Percentiles rank a stretch among this genome's conserved stretches.
These are phyloP conservation scores for Lethocerus indicus DNA, from an alignment of 1,140 invertebrate genomes.

Conservation along the genomic window DNA sequence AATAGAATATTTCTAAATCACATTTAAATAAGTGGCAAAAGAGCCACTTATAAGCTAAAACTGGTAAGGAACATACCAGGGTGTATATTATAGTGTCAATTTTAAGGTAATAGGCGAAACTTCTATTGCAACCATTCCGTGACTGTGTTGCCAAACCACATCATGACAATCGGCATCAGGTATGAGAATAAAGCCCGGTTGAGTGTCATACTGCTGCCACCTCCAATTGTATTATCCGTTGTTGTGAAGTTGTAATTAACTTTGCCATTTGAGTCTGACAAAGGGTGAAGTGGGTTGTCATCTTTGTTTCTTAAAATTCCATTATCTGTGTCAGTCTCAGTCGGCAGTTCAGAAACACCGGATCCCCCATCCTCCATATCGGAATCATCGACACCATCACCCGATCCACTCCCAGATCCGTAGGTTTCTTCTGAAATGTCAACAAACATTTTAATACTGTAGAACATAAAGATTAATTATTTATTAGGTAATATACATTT, in stretches of 20 bases:
- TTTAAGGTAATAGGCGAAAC: no score
- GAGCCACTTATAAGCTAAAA: no score
- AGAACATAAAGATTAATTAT: neutral
- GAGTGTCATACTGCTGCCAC: conserved; percentile 29
- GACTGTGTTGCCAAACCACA: conserved; percentile 65
- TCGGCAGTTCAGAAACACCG: no score
- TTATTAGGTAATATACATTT: neutral
- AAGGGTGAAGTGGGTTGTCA: no score
- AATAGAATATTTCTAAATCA: no score
- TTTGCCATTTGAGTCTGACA: no score
- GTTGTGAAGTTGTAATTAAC: neutral
- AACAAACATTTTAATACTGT: neutral
- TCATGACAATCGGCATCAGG: conserved; percentile 58
- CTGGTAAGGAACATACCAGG: no score
- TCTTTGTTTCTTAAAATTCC: no score
- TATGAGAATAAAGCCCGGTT: conserved; percentile 50
- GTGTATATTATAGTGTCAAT: no score
- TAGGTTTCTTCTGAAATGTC: conserved; percentile 30
- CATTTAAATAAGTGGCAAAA: no score
- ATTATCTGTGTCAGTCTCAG: no score
- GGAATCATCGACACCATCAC: conserved; percentile 26
- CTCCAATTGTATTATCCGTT: neutral
- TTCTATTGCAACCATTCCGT: conserved; percentile 44
- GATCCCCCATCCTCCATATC: conserved; percentile 31
- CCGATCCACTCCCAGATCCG: conserved; percentile 40